phyloP scores from a whole-genome alignment of 2,888 invertebrate species.

The Eupithecia centaureata region DNA sequence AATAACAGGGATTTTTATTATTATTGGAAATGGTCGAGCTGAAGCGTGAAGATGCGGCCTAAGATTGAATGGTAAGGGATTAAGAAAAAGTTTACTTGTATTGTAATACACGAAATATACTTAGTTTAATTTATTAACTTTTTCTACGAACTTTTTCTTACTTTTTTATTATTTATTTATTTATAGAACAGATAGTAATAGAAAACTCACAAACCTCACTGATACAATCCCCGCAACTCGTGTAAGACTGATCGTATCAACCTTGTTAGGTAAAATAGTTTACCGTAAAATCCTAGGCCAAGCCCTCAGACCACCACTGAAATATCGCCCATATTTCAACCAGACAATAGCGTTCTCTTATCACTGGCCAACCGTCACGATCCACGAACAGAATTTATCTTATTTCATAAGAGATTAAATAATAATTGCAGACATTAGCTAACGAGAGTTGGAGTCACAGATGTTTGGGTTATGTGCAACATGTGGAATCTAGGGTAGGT shows the following conservation, averaged over 20 bases:
- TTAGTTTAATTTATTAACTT: too few species aligned
- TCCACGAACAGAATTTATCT: conserved; percentile 54
- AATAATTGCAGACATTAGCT: conserved; percentile 66
- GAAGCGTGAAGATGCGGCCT: too few species aligned
- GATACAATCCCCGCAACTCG: conserved; percentile 12
- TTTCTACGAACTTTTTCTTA: too few species aligned
- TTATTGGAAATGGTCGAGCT: too few species aligned
- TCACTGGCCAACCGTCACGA: conserved; percentile 54
- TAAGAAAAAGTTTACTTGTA: too few species aligned
- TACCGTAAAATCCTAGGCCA: conserved; percentile 9
- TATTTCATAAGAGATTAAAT: conserved; percentile 66
- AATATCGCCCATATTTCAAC: conserved; percentile 40
- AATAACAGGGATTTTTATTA: too few species aligned
- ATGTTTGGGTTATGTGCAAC: not conserved
- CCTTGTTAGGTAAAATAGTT: conserved; percentile 18
- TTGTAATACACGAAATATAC: too few species aligned
- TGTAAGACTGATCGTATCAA: conserved; percentile 22
- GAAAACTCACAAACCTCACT: not conserved
- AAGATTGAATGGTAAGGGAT: too few species aligned
- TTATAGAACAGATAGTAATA: not conserved
- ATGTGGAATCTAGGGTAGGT: not conserved
- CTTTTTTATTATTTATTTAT: too few species aligned
- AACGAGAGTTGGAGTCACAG: conserved; percentile 1
- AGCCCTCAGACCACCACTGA: conserved; percentile 24
- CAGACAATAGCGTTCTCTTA: conserved; percentile 38